A percentile compares a stretch with the other conserved stretches of the same genome.
These are phyloP conservation scores for Alviniconcha strummeri DNA, from an alignment of 2,888 invertebrate genomes.

Conservation along the genomic window DNA sequence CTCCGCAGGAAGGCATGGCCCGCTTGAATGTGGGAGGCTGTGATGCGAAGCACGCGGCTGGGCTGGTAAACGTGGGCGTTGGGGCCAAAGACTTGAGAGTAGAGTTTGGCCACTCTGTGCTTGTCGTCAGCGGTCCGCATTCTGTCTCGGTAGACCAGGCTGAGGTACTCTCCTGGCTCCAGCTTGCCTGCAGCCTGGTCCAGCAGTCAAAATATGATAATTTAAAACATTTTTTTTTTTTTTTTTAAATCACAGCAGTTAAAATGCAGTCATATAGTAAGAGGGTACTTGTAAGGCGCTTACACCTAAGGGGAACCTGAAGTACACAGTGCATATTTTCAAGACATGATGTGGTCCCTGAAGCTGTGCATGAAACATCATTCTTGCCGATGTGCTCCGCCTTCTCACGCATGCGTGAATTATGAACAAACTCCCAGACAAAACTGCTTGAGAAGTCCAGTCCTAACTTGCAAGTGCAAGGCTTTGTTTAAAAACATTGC, in stretches of 20 bases:
- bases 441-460: too few relatives aligned
- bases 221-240: background rate
- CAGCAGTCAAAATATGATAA: background rate
- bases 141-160: constrained; percentile 89
- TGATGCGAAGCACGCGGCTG: constrained; percentile 48
- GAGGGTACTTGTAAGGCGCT: too few relatives aligned
- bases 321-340: too few relatives aligned
- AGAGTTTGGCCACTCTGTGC: constrained; percentile 76
- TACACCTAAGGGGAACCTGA: too few relatives aligned
- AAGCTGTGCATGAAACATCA: too few relatives aligned
- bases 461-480: too few relatives aligned
- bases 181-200: constrained; percentile 67
- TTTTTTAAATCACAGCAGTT: background rate
- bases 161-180: constrained; percentile 76
- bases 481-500: too few relatives aligned
- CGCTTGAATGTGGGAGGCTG: constrained; percentile 61
- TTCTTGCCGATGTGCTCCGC: too few relatives aligned
- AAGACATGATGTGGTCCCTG: too few relatives aligned
- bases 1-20: constrained; percentile 68
- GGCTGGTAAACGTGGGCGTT: constrained; percentile 63
- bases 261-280: too few relatives aligned
- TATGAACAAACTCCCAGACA: too few relatives aligned
- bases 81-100: constrained; percentile 74
- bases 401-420: too few relatives aligned
- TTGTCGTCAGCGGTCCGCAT: constrained; percentile 89